Evolutionary conservation across 2,797 vertebrate genomes (phyloP), one percentile per base, ranked within the genome.

Genomic region (Rhabdomys pumilio): DNA sequence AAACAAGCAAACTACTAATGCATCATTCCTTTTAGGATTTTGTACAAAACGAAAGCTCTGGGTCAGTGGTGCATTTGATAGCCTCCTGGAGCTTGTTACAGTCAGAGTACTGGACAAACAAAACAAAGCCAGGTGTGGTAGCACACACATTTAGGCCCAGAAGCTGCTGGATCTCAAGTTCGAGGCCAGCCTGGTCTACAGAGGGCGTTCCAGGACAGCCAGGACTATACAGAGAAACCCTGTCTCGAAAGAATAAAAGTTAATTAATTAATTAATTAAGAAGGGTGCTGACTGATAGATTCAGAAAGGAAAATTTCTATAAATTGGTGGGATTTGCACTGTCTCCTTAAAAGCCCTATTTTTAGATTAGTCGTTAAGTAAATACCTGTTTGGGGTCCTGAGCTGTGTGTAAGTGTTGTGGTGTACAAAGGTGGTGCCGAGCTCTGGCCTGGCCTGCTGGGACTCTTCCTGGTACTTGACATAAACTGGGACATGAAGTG

Each of bases 301-400:
- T 92, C n/a, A 91, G 90, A 96, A 93, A 91, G 84, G 41, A 90
- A 94, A 94, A 90, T 94, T 95, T 29, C 57, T 89, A 65, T 92
- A 89, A 93, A 79, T 94, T 87, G 93, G 69, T 97, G 47, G 86
- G 94, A 96, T 92, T 85, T 63, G 77, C 53, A 67, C 86, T 7
- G 11, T 95, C 95, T 92, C 41, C 92, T 89, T 94, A 92, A 88
- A 65, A 85, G 69, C n/a, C 29, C 47, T 95, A 26, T 94, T 94
- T 97, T 96, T 81, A 96, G 34, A 91, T 86, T 91, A 87, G 88
- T 93, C 92, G 85, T 61, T 95, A 89, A 94, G 38, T 92, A 94
- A 96, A 73, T 89, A 67, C 80, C 92, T 94, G 75, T 26, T 93
- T 90, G 84, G 57, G 87, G n/a, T 80, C 87, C 73, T 89, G 85